phyloP scores from a whole-genome alignment of 2,113 vertebrate species.

The Thinocorus orbignyianus region DNA sequence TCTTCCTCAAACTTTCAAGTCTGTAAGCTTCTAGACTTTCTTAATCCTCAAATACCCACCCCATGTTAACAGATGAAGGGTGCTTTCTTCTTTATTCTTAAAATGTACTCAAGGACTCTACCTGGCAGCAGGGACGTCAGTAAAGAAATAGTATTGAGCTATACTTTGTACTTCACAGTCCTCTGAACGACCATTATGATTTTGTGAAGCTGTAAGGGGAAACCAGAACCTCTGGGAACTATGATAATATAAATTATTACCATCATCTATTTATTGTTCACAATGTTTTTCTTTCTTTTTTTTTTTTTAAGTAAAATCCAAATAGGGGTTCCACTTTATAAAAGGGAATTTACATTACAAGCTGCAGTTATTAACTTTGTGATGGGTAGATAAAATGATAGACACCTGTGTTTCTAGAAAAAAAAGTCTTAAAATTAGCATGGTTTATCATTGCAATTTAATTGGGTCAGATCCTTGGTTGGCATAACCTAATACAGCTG shows the following conservation, averaged over 20 bases:
- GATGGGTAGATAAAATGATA: not conserved
- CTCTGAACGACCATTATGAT: not conserved
- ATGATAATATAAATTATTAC: not conserved
- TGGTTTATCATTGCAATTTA: not conserved
- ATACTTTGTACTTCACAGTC: not conserved
- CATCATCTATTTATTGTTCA: not conserved
- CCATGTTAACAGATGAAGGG: not conserved
- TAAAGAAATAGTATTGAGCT: not conserved
- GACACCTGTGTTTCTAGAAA: not conserved
- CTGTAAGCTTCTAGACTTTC: not conserved
- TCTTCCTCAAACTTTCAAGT: not conserved
- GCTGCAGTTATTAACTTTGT: not conserved
- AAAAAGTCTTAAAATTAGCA: conserved; percentile 8
- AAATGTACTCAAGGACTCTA: not conserved
- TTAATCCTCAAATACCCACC: conserved; percentile 23
- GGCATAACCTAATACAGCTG: not conserved
- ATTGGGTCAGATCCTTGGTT: not conserved
- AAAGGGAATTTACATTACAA: not conserved
- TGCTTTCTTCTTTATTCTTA: conserved; percentile 18
- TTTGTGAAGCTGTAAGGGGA: not conserved
- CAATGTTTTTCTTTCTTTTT: not conserved
- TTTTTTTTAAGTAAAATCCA: too few species aligned
- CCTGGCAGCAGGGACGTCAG: not conserved
- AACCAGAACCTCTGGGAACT: not conserved
- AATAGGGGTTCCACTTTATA: not conserved